These are phyloP conservation scores for Callaeas wilsoni DNA, from an alignment of 2,113 vertebrate species.

Conservation along the genomic window DNA sequence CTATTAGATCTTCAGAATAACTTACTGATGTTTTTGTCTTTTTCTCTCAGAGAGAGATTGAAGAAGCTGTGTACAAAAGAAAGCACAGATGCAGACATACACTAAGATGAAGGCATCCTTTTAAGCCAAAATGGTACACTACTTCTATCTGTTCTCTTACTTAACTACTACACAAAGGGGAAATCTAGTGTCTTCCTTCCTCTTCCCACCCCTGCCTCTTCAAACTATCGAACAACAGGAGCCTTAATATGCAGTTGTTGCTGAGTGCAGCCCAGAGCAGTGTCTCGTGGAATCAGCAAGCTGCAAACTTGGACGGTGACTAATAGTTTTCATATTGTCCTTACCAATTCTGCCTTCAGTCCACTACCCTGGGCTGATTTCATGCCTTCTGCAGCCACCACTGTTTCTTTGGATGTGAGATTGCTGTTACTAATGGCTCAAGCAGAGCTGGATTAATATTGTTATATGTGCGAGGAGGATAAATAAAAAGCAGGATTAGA, in stretches of 20 bases:
- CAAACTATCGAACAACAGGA: neutral
- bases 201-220: neutral
- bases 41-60: neutral
- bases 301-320: conserved; percentile 7
- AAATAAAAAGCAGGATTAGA: conserved; percentile 14
- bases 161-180: neutral
- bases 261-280: neutral
- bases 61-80: conserved; percentile 14
- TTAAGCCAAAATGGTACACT: neutral
- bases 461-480: neutral
- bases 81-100: neutral
- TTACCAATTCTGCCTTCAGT: neutral
- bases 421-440: neutral
- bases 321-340: conserved; percentile 4
- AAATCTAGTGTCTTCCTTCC: neutral
- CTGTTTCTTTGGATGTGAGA: neutral
- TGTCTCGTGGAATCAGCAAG: neutral
- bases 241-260: neutral
- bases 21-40: neutral
- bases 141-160: neutral
- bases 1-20: conserved; percentile 29
- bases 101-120: conserved; percentile 14
- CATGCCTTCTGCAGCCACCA: neutral
- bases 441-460: neutral
- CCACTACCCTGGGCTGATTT: neutral